phyloP scores from a whole-genome alignment of 2,113 vertebrate species.

The Dolichallabes microphthalmus region DNA sequence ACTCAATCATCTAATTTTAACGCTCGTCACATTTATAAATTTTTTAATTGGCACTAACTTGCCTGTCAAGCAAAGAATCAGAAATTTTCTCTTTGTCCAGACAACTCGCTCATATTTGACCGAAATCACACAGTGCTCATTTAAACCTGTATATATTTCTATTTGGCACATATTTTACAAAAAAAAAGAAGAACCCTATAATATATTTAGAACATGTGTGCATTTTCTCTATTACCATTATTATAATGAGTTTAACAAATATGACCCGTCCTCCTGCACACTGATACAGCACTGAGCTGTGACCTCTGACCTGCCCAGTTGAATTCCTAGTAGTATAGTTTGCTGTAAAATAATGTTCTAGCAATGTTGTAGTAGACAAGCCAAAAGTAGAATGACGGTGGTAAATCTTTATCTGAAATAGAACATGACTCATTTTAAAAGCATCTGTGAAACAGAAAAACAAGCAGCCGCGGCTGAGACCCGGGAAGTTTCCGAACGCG shows the following conservation, averaged over 20 bases:
- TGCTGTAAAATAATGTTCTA: not conserved
- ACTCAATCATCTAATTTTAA: not conserved
- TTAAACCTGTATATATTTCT: not conserved
- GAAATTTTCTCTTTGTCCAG: not conserved
- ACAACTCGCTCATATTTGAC: not conserved
- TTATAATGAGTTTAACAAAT: not conserved
- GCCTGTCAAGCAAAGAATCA: not conserved
- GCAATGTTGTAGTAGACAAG: not conserved
- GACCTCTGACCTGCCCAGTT: not conserved
- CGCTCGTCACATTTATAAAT: not conserved
- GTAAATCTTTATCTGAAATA: conserved; percentile 53
- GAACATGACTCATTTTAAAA: conserved; percentile 54
- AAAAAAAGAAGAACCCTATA: not conserved
- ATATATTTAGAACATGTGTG: not conserved
- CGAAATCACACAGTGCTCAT: not conserved
- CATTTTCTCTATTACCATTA: not conserved
- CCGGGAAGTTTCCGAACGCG: conserved; percentile 33
- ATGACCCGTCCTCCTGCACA: not conserved
- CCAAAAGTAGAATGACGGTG: conserved; percentile 28
- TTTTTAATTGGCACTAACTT: not conserved
- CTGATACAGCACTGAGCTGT: not conserved
- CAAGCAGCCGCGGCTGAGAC: conserved; percentile 40
- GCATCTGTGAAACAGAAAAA: conserved; percentile 49
- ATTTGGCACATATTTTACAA: not conserved
- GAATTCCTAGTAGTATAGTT: not conserved